Percentiles rank a stretch among this genome's conserved stretches.
Conservation (phyloP, 2,113 vertebrate genomes). For the Cygnus buccinator region DNA sequence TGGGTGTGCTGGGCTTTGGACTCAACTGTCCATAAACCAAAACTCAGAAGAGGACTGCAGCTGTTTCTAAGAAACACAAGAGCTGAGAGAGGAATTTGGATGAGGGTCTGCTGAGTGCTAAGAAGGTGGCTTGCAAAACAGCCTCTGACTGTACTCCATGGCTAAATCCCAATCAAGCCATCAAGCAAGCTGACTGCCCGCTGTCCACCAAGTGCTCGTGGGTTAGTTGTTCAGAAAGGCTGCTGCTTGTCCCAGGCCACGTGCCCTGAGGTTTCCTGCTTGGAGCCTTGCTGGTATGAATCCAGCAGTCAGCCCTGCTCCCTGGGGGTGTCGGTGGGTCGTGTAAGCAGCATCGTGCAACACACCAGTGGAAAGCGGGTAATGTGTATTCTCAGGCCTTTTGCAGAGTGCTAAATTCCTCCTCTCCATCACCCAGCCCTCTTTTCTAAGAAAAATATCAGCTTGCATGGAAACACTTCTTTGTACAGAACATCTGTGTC, state of each 20-base stretch:
- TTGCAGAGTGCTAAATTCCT: background rate
- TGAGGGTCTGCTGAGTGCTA: background rate
- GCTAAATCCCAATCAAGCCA: background rate
- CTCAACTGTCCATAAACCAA: background rate
- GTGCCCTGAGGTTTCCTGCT: background rate
- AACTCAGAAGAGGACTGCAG: background rate
- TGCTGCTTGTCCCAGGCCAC: background rate
- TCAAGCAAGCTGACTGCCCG: background rate
- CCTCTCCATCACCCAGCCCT: background rate
- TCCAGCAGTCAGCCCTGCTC: background rate
- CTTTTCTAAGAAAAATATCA: background rate
- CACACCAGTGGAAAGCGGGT: background rate
- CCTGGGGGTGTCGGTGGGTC: background rate
- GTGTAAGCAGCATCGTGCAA: background rate
- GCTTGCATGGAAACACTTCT: background rate
- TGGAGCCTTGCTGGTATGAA: background rate
- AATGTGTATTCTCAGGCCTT: background rate
- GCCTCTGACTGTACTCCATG: background rate
- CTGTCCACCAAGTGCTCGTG: background rate
- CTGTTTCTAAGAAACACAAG: background rate
- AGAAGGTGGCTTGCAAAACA: background rate
- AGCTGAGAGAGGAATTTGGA: background rate
- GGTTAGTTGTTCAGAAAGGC: background rate
- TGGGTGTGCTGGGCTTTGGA: background rate
- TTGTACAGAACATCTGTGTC: conserved; percentile 44